Percentiles rank a stretch among this genome's conserved stretches.
Evolutionary conservation across 1,140 invertebrate genomes (phyloP).

Genomic region (Brachionus rotundiformis): DNA sequence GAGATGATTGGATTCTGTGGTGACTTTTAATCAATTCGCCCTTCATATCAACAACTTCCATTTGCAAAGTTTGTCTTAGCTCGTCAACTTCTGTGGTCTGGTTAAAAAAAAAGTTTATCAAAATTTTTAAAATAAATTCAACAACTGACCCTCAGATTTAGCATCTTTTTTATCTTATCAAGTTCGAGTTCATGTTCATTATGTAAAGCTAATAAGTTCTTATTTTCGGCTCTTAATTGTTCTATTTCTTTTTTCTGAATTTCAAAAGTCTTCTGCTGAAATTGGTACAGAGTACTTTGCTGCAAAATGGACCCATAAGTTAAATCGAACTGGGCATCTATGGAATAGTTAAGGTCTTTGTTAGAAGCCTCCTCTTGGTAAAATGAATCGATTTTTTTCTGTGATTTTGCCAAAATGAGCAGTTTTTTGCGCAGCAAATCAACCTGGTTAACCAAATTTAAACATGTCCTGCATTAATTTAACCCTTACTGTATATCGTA

Average conservation of each 20-base stretch:
- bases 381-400: background rate
- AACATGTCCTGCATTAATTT: background rate
- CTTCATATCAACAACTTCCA: slow-evolving; percentile 48
- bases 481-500: background rate
- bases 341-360: background rate
- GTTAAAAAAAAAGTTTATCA: background rate
- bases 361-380: background rate
- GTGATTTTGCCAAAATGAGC: background rate
- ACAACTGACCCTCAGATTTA: background rate
- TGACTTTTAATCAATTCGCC: slow-evolving; percentile 35
- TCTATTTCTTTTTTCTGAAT: slow-evolving; percentile 26
- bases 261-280: slow-evolving; percentile 36
- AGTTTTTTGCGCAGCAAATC: slow-evolving; percentile 43
- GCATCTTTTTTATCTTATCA: background rate
- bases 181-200: slow-evolving; percentile 17
- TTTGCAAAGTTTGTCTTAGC: slow-evolving; percentile 40
- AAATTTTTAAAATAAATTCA: background rate
- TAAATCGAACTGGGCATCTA: background rate
- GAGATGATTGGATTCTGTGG: slow-evolving; percentile 18
- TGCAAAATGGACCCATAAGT: background rate
- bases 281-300: background rate
- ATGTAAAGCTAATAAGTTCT: background rate
- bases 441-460: background rate
- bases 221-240: background rate
- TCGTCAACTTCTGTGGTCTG: slow-evolving; percentile 26